Evolutionary conservation across 30 jellyfish, hydroid and myxozoan genomes (phyloP), one percentile per base, ranked within the genome.

Genomic region (Morbakka virulenta): DNA sequence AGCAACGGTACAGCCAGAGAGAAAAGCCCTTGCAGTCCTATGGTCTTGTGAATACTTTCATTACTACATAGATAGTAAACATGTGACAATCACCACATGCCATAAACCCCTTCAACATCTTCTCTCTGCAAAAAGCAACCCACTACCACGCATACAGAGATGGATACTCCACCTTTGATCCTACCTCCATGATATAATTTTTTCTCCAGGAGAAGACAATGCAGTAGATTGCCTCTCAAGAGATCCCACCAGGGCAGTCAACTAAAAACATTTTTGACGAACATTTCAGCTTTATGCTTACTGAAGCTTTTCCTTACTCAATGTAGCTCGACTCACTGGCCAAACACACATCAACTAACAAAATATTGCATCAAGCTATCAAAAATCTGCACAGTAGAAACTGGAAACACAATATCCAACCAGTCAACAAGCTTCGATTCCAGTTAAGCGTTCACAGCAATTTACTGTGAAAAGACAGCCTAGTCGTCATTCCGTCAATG

Each of bases 171-270:
- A 47, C 14, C 20, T 67, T 78, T 62, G 63, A 31, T 68, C 86
- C 29, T 57, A 74, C 69, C 22, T 51, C 34, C 28, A 20, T 27
- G 0, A 27, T 9, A 52, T 74, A n/a, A 51, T 28, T 35, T 65
- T 49, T 50, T 72, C 35, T n/a, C 88, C 87, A 69, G 91, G 87
- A 9, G 51, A 70, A 26, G 53, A 35, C 6, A 81, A 81, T 57
- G 83, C 72, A 71, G 32, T 82, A 22, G 94, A 69, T 48, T 65
- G 36, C 11, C 57, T 69, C 12, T 50, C 88, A 28, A 80, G 82
- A 17, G 62, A 72, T 32, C 84, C 84, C 86, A 32, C 68, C 86
- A 35, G 92, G 67, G 57, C 31, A 63, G 73, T n/a, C n/a, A n/a
- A 33, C 63, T 52, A 24, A 51, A 50, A 63, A 50, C 23, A 63